Evolutionary conservation across 2,797 vertebrate genomes (phyloP).

Genomic region (Girardinus metallicus): DNA sequence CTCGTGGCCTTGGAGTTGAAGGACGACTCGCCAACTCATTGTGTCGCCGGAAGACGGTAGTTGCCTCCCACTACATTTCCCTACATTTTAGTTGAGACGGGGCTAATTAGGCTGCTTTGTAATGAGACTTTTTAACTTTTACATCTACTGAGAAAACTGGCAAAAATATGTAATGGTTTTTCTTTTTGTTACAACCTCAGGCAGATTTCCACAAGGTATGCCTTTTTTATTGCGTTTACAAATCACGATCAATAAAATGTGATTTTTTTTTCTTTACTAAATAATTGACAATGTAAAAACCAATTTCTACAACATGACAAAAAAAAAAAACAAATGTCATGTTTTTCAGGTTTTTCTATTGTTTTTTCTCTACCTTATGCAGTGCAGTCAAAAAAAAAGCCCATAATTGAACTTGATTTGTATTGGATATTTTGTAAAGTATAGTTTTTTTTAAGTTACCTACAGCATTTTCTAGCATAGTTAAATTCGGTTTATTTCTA

Average conservation of each 20-base stretch:
- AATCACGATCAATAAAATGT: not conserved
- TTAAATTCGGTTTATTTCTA: too few species aligned
- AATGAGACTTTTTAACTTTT: not conserved
- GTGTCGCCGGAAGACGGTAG: constrained; percentile 23
- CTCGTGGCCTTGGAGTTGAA: constrained; percentile 24
- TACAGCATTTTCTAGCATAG: not conserved
- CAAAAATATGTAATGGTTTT: not conserved
- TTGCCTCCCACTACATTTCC: constrained; percentile 2
- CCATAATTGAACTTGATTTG: too few species aligned
- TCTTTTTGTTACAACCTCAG: not conserved
- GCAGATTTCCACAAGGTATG: not conserved
- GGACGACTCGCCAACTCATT: constrained; percentile 17
- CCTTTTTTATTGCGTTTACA: not conserved
- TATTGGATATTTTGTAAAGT: not conserved
- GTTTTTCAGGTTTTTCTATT: not conserved
- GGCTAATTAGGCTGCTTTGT: not conserved
- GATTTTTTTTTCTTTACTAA: not conserved
- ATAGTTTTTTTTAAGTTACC: not conserved
- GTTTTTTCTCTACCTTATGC: not conserved
- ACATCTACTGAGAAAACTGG: not conserved
- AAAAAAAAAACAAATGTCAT: not conserved
- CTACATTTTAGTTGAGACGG: not conserved
- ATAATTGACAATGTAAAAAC: not conserved
- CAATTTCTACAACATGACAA: not conserved
- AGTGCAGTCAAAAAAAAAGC: not conserved